Conservation (phyloP, 2,797 vertebrate genomes). For the Melanotaenia boesemani region DNA sequence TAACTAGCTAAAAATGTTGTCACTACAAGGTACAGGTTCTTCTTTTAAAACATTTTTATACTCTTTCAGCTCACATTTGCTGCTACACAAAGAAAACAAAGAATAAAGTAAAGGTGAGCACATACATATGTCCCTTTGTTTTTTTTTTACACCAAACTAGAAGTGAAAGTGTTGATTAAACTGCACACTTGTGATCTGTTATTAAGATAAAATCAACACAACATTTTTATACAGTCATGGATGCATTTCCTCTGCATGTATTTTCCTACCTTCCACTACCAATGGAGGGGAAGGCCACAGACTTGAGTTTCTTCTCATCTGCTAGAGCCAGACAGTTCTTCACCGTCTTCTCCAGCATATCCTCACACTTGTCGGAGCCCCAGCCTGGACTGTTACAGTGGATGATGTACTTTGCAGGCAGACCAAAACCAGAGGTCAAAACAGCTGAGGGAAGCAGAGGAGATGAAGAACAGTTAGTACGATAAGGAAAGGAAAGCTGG, state of each 20-base stretch:
- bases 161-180: background rate
- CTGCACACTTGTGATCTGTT: too few species aligned
- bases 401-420: slow-evolving; percentile 97
- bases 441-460: slow-evolving; percentile 80
- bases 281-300: slow-evolving; percentile 96
- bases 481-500: background rate
- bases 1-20: too few species aligned
- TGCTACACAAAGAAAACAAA: too few species aligned
- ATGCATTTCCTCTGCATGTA: background rate
- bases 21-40: too few species aligned
- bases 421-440: slow-evolving; percentile 89
- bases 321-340: slow-evolving; percentile 97
- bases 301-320: slow-evolving; percentile 98
- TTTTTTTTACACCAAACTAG: too few species aligned
- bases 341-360: slow-evolving; percentile 96
- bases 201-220: background rate
- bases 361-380: slow-evolving; percentile 96
- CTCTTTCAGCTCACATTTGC: too few species aligned
- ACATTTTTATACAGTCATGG: background rate
- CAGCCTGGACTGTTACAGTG: slow-evolving; percentile 97
- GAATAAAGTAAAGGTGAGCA: too few species aligned
- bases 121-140: too few species aligned
- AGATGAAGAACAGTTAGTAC: background rate
- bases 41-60: too few species aligned
- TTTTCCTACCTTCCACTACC: slow-evolving; percentile 92